phyloP scores from a whole-genome alignment of 2,888 invertebrate species.

The Crocallis elinguaria region DNA sequence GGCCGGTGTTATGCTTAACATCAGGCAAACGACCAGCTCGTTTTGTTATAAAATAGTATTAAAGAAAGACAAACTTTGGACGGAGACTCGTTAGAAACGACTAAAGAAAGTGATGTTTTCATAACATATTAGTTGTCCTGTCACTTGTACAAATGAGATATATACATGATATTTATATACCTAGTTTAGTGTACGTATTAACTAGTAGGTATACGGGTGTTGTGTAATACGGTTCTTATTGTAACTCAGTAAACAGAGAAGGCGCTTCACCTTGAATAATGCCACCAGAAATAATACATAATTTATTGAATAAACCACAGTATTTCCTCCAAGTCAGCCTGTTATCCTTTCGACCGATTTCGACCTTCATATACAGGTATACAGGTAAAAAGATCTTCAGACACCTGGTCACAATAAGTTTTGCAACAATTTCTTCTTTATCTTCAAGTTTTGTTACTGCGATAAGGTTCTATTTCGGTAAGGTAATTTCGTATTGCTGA shows the following conservation, averaged over 20 bases:
- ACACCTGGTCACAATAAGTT: constrained; percentile 3
- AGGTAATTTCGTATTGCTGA: constrained; percentile 2
- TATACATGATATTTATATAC: too few species aligned
- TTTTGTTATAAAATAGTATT: too few species aligned
- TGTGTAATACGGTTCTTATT: not conserved
- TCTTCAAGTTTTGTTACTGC: not conserved
- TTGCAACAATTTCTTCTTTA: not conserved
- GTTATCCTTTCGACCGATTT: constrained; percentile 13
- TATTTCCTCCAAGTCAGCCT: constrained; percentile 14
- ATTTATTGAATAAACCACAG: constrained; percentile 10
- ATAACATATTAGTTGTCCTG: too few species aligned
- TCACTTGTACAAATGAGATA: too few species aligned
- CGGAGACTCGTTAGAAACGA: too few species aligned
- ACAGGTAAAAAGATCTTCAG: not conserved
- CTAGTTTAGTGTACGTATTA: too few species aligned
- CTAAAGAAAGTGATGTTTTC: too few species aligned
- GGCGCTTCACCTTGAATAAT: not conserved
- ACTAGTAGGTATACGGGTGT: too few species aligned
- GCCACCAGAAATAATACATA: constrained; percentile 2
- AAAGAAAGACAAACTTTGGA: too few species aligned
- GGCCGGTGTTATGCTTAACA: too few species aligned
- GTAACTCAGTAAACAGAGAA: not conserved
- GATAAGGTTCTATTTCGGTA: not conserved
- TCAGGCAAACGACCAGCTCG: too few species aligned
- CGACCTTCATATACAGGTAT: constrained; percentile 5